Evolutionary conservation across 2,113 vertebrate species (phyloP), one percentile per base, ranked within the genome.

Genomic region (Taxidea taxus): DNA sequence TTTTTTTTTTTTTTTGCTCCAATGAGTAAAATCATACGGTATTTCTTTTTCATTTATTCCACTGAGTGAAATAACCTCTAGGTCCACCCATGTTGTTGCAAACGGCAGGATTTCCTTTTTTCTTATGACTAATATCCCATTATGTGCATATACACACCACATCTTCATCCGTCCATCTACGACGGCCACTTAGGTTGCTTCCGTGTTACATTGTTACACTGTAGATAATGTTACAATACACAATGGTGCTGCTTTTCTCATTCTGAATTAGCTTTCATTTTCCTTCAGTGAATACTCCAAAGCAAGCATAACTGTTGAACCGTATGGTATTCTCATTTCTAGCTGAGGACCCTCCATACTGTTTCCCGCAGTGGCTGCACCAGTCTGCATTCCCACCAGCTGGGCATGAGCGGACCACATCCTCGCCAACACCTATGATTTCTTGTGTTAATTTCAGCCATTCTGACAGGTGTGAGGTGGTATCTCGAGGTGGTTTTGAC

Each of bases 61-160:
- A 75, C 25, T 29, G 14, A 44, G 42, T 25, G 47, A 47, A 16
- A 16, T 47, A 44, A 75, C 72, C 25, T 75, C 42, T 47, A 47
- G 25, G 72, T 47, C 42, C 72, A 29, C 15, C 42, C 7, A 2
- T 74, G 39, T 27, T 29, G 42, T 10, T 42, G 42, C 42, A 31
- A 47, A 47, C 1, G 42, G 42, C 72, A 47, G 44, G 42, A 75
- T 29, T 29, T 75, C 72, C 4, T 9, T 29, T 9, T 44, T 34
- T 6, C 62, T 66, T 29, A 47, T 2, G 42, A 29, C 42, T 10
- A 8, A 18, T 4, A 7, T 9, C 15, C 23, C 42, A 9, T 4
- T 16, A 42, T 8, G 14, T 4, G 0, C 23, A 7, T 25, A 7
- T 2, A 7, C 3, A 21, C 66, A 37, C 37, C 29, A 9, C 20